These are phyloP conservation scores for Helobdella robusta DNA, from an alignment of 2,888 invertebrate genomes.

Conservation along the genomic window DNA sequence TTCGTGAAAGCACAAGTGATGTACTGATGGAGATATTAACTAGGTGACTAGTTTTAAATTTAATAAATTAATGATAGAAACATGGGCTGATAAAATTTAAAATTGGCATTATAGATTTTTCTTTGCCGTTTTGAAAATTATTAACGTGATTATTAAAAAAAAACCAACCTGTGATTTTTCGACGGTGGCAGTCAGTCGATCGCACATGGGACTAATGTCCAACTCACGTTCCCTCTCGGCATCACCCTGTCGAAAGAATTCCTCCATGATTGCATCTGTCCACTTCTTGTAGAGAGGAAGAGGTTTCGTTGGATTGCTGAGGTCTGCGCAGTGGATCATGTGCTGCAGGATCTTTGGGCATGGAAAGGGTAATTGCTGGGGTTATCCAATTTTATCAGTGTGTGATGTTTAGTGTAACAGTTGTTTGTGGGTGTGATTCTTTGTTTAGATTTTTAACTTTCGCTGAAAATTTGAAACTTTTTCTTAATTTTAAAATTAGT, in stretches of 20 bases:
- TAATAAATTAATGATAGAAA: neutral
- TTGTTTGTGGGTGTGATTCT: no score
- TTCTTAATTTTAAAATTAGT: neutral
- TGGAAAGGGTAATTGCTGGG: no score
- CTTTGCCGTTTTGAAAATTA: neutral
- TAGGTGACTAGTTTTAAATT: neutral
- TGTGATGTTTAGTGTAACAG: no score
- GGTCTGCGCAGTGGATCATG: constrained; percentile 96
- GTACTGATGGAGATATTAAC: neutral
- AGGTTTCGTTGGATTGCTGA: constrained; percentile 85
- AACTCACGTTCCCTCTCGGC: constrained; percentile 84
- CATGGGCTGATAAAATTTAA: neutral
- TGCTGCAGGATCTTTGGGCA: constrained; percentile 77
- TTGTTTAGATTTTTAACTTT: no score
- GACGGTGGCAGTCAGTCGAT: constrained; percentile 86
- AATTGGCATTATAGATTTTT: neutral
- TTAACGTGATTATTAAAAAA: neutral
- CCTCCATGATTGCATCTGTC: constrained; percentile 91
- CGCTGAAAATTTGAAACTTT: no score
- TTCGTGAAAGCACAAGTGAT: neutral
- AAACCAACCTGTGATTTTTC: constrained; percentile 70
- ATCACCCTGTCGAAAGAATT: constrained; percentile 96
- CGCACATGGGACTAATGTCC: constrained; percentile 99
- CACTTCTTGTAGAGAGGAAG: constrained; percentile 76
- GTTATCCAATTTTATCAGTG: no score